Conservation (phyloP, 2,888 invertebrate species). For the Falcaria lacertinaria region DNA sequence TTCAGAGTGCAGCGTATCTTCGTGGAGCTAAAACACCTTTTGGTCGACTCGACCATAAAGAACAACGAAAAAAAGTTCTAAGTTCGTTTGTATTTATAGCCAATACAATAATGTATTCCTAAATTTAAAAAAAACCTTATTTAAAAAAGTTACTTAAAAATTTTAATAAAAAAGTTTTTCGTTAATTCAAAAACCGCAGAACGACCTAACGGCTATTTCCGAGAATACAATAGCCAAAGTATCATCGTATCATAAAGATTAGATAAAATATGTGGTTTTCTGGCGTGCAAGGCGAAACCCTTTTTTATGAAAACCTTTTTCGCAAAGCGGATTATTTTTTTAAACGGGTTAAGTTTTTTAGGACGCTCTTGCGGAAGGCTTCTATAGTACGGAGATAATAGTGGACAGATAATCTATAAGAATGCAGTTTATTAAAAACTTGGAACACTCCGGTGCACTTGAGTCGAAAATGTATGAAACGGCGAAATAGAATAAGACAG, state of each 20-base stretch:
- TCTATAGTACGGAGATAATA: conserved; percentile 20
- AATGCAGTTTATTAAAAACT: background rate
- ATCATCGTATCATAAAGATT: conserved; percentile 42
- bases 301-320: conserved; percentile 45
- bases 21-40: too few species aligned
- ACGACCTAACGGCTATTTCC: conserved; percentile 5
- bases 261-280: conserved; percentile 58
- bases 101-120: too few species aligned
- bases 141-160: too few species aligned
- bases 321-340: conserved; percentile 72
- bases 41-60: too few species aligned
- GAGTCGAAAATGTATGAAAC: background rate
- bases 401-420: background rate
- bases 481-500: conserved; percentile 18
- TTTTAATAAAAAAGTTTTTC: background rate
- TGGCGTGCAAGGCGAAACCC: conserved; percentile 46
- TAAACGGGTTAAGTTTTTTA: conserved; percentile 57
- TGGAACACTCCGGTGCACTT: conserved; percentile 7
- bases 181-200: background rate
- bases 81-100: too few species aligned
- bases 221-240: conserved; percentile 25
- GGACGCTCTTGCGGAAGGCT: conserved; percentile 29
- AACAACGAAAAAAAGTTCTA: too few species aligned
- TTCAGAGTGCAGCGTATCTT: too few species aligned
- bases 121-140: too few species aligned